These are phyloP conservation scores for Berghia stephanieae DNA, from an alignment of 1,140 invertebrate species.

Conservation along the genomic window DNA sequence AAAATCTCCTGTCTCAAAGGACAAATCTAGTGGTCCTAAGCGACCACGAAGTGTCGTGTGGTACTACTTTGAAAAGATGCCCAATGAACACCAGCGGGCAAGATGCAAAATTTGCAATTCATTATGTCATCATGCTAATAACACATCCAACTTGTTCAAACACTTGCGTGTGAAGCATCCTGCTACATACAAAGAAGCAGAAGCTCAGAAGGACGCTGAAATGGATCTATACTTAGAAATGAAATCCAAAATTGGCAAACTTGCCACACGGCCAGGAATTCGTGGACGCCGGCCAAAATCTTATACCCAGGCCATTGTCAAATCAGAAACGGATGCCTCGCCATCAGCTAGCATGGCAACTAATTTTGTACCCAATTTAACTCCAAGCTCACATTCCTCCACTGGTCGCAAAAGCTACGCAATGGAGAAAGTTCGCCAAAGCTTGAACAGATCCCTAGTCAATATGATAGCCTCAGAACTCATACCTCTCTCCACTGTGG, in stretches of 20 bases:
- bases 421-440: slow-evolving; percentile 22
- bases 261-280: not conserved
- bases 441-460: not conserved
- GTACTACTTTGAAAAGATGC: slow-evolving; percentile 26
- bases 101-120: slow-evolving; percentile 12
- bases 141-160: slow-evolving; percentile 23
- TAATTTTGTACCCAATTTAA: too few species aligned
- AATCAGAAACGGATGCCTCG: too few species aligned
- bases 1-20: not conserved
- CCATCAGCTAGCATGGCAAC: too few species aligned
- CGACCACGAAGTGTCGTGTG: slow-evolving; percentile 20
- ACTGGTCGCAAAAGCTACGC: not conserved
- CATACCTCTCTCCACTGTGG: not conserved
- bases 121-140: slow-evolving; percentile 23
- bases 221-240: slow-evolving; percentile 25
- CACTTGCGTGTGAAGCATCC: slow-evolving; percentile 24
- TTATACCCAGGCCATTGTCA: not conserved
- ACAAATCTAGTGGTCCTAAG: slow-evolving; percentile 11
- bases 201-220: slow-evolving; percentile 19
- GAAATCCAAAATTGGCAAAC: slow-evolving; percentile 20
- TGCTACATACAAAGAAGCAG: slow-evolving; percentile 21
- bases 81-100: slow-evolving; percentile 17
- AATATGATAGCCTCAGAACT: slow-evolving; percentile 25
- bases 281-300: slow-evolving; percentile 16
- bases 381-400: too few species aligned